Conservation (phyloP, 2,113 vertebrate species). For the Turdus rufiventris region DNA sequence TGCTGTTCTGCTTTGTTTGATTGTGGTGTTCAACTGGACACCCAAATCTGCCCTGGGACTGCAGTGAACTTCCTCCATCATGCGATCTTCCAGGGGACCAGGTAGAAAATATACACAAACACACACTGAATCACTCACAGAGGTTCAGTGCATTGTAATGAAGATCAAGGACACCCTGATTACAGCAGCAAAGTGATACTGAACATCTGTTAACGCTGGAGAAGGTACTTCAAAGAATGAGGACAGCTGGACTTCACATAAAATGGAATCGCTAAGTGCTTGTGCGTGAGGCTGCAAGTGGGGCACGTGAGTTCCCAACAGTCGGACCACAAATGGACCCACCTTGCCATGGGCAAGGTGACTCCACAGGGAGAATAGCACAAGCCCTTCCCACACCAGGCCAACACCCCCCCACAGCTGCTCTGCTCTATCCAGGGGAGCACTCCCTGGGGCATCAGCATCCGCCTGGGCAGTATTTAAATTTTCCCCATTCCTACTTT, state of each 20-base stretch:
- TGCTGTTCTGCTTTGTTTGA: neutral
- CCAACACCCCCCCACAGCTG: neutral
- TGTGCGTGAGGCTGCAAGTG: neutral
- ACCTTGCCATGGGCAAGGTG: neutral
- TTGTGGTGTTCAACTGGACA: accelerated
- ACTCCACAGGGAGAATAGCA: neutral
- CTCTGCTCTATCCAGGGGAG: neutral
- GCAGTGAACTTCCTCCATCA: neutral
- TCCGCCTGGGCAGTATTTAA: accelerated
- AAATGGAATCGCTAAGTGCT: neutral
- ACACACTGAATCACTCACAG: neutral
- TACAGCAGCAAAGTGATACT: slow-evolving; percentile 19
- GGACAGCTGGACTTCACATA: slow-evolving; percentile 58
- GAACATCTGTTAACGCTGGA: slow-evolving; percentile 62
- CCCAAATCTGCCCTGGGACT: neutral
- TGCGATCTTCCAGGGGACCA: neutral
- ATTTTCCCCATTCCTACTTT: neutral
- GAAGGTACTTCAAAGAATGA: slow-evolving; percentile 52
- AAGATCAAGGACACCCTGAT: slow-evolving; percentile 63
- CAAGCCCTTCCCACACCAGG: neutral
- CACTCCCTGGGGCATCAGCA: neutral
- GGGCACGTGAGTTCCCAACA: accelerated
- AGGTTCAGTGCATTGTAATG: neutral
- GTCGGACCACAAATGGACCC: neutral
- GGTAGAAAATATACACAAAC: neutral